These are phyloP conservation scores for Monodelphis domestica DNA, from an alignment of 2,797 vertebrate species.

Conservation along the genomic window DNA sequence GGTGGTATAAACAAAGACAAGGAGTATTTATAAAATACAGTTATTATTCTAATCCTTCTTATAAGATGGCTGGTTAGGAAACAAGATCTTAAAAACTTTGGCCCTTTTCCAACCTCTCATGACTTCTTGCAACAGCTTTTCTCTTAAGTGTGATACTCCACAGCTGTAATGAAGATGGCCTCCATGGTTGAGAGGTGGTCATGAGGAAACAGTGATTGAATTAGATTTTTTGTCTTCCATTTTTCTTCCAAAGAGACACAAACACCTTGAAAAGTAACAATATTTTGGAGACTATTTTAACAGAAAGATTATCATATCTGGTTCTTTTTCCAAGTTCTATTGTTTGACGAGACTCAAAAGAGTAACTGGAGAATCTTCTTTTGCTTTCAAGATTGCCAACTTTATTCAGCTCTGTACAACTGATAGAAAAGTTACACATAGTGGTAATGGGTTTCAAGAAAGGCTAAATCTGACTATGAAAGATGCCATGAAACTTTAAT, in stretches of 20 bases:
- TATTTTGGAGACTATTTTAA: slow-evolving; percentile 39
- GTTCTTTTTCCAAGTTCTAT: neutral
- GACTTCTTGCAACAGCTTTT: slow-evolving; percentile 35
- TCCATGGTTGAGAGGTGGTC: slow-evolving; percentile 3
- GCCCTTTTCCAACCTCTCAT: slow-evolving; percentile 48
- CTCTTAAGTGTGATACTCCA: slow-evolving; percentile 33
- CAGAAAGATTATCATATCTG: slow-evolving; percentile 45
- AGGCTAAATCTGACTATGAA: slow-evolving; percentile 24
- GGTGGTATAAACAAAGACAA: slow-evolving; percentile 3
- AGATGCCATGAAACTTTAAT: slow-evolving; percentile 18
- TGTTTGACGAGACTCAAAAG: slow-evolving; percentile 19
- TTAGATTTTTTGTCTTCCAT: slow-evolving; percentile 32
- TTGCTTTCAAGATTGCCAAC: slow-evolving; percentile 32
- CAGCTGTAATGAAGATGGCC: slow-evolving; percentile 40
- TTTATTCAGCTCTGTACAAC: neutral
- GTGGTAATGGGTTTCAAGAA: slow-evolving; percentile 38
- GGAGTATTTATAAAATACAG: slow-evolving; percentile 14
- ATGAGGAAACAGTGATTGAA: slow-evolving; percentile 15
- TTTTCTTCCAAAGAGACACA: neutral
- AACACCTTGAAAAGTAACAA: slow-evolving; percentile 13
- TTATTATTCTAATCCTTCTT: slow-evolving; percentile 10
- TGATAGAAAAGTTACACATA: slow-evolving; percentile 18
- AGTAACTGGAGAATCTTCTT: neutral
- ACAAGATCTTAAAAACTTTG: slow-evolving; percentile 16
- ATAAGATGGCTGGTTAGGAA: slow-evolving; percentile 35